Evolutionary conservation across 2,888 invertebrate species (phyloP).

Genomic region (Acleris sparsana): DNA sequence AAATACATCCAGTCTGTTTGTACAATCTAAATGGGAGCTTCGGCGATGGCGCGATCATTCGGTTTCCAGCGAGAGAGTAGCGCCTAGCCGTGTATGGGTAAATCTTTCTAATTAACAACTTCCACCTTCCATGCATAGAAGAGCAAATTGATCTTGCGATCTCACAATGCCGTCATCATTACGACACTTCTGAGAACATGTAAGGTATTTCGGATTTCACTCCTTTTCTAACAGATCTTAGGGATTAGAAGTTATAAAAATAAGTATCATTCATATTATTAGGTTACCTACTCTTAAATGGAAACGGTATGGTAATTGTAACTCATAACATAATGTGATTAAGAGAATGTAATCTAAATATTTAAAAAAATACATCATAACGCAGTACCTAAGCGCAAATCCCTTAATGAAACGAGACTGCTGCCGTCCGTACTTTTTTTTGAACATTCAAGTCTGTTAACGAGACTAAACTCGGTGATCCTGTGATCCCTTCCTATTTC

Average conservation of each 20-base stretch:
- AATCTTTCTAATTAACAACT: constrained; percentile 32
- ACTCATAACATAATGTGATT: too few species aligned
- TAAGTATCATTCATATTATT: too few species aligned
- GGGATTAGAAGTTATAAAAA: not conserved
- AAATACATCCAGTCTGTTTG: not conserved
- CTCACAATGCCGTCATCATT: constrained; percentile 11
- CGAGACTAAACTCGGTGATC: too few species aligned
- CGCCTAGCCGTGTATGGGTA: constrained; percentile 25
- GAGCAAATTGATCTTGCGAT: constrained; percentile 29
- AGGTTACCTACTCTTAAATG: too few species aligned
- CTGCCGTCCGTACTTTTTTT: too few species aligned
- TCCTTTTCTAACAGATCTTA: constrained; percentile 2
- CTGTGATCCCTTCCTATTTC: too few species aligned
- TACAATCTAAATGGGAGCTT: not conserved
- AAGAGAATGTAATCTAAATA: too few species aligned
- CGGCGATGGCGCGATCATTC: constrained; percentile 3
- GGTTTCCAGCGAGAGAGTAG: constrained; percentile 28
- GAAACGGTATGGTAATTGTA: too few species aligned
- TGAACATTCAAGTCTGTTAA: too few species aligned
- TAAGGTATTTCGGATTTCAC: constrained; percentile 23
- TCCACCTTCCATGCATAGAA: constrained; percentile 31
- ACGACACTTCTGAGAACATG: constrained; percentile 18
- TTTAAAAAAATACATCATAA: too few species aligned
- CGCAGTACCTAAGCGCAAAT: too few species aligned
- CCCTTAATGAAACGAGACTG: too few species aligned